Conservation (phyloP, 2,113 vertebrate genomes). For the Rattus rattus region DNA sequence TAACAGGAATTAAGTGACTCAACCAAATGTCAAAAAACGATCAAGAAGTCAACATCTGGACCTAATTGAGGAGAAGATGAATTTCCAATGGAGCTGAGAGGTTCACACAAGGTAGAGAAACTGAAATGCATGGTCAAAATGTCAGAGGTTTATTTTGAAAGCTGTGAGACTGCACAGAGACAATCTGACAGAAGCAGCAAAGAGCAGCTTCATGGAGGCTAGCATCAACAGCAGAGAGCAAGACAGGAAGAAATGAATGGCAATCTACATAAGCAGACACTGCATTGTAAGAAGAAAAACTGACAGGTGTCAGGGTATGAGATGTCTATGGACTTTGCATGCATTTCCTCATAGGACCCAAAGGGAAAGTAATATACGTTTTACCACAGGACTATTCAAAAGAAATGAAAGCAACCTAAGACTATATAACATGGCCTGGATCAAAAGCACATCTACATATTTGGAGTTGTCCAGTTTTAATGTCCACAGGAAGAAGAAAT, state of each 20-base stretch:
- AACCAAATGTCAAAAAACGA: conserved; percentile 7
- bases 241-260: conserved; percentile 4
- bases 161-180: not conserved
- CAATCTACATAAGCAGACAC: not conserved
- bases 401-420: not conserved
- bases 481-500: not conserved
- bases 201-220: not conserved
- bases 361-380: not conserved
- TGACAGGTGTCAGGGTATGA: not conserved
- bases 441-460: not conserved
- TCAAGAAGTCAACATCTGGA: not conserved
- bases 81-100: not conserved
- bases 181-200: not conserved
- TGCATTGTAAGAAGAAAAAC: not conserved
- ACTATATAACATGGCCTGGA: not conserved
- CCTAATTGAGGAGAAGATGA: not conserved
- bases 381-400: not conserved
- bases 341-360: not conserved
- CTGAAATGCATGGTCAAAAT: not conserved
- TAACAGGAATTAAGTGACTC: conserved; percentile 56
- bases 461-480: not conserved
- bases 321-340: not conserved
- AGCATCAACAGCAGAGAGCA: not conserved
- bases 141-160: conserved; percentile 27
- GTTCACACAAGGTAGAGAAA: not conserved